Evolutionary conservation across 2,888 invertebrate species (phyloP), one percentile per base, ranked within the genome.

Genomic region (Polydesmus complanatus): DNA sequence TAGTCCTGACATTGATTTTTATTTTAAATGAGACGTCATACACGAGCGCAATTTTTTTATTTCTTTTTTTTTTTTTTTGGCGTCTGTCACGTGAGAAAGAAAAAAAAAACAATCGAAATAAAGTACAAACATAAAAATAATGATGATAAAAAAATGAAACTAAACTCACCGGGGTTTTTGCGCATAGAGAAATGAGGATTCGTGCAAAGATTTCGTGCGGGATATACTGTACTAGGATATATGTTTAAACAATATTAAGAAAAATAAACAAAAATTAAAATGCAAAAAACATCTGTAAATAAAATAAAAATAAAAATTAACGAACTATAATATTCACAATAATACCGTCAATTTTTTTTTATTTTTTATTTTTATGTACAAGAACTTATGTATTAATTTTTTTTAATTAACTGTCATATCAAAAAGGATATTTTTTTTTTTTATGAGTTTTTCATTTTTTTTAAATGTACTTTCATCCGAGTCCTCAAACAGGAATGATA

Each of bases 401-500:
- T 37, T 5, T 37, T 14, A 37, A n/a, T n/a, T n/a, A n/a, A n/a
- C n/a, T n/a, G n/a, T 37, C 37, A 37, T 37, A 37, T 37, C 37
- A 37, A 37, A 37, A 37, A 37, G 37, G 37, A 37, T 37, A 37
- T 37, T 37, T 37, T 37, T 37, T 8, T 37, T 8, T 37, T 5
- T 5, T 37, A 37, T 8, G 37, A 37, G 14, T 8, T 8, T 37
- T 37, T 37, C 14, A 8, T 37, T 37, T 37, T 5, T 37, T 37
- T 37, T 5, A 14, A 8, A 37, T 37, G 5, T 37, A 37, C 14
- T 37, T 8, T 14, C 14, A 14, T 37, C 5, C 14, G 14, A 55
- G 19, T 27, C 19, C 25, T 54, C 23, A 56, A 56, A 56, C 56
- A 37, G 56, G 56, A 56, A 56, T 56, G 0, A 47, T 56, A 56